These are phyloP conservation scores for Etheostoma spectabile DNA, from an alignment of 2,113 vertebrate genomes.

Conservation along the genomic window DNA sequence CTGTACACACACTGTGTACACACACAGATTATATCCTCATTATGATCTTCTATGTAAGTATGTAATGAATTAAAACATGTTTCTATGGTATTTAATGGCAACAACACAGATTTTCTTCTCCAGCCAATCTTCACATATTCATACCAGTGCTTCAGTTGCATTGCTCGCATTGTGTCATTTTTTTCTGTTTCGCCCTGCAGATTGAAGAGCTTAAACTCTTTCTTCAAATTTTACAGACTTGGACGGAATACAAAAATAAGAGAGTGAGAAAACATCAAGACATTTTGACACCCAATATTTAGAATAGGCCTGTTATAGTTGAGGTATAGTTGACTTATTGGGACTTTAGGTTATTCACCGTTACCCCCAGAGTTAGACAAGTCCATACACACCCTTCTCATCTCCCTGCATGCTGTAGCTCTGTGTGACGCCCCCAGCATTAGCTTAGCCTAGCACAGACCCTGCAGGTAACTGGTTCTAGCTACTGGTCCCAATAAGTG, in stretches of 20 bases:
- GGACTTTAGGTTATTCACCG: too few relatives aligned
- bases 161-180: not conserved
- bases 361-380: too few relatives aligned
- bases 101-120: constrained; percentile 55
- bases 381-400: too few relatives aligned
- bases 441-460: too few relatives aligned
- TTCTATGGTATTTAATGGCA: constrained; percentile 12
- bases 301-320: not conserved
- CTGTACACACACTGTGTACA: constrained; percentile 26
- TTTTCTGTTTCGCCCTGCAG: constrained; percentile 4
- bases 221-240: not conserved
- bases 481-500: too few relatives aligned
- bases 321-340: not conserved
- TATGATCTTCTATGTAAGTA: constrained; percentile 51
- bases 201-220: not conserved
- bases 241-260: not conserved
- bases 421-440: too few relatives aligned
- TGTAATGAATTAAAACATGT: constrained; percentile 67
- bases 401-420: too few relatives aligned
- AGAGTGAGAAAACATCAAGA: not conserved
- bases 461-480: too few relatives aligned
- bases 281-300: not conserved
- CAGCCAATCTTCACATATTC: constrained; percentile 19
- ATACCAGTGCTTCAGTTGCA: not conserved
- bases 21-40: constrained; percentile 52